Conservation (phyloP, 2,113 vertebrate genomes). For the Pionites leucogaster region DNA sequence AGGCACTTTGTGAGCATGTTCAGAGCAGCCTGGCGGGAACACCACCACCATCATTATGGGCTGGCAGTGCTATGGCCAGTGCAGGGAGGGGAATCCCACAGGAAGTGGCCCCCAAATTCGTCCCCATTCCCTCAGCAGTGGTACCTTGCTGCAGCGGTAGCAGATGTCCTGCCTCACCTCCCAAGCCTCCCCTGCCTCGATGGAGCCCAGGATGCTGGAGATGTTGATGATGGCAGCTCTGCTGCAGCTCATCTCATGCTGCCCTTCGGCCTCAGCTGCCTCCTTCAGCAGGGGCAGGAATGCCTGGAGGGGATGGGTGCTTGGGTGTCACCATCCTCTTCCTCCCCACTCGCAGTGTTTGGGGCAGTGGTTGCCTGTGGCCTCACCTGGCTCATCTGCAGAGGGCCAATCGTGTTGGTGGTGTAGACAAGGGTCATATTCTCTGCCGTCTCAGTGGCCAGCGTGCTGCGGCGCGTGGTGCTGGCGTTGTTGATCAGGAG, state of each 20-base stretch:
- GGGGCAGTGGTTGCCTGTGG: not conserved
- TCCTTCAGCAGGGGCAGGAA: constrained; percentile 46
- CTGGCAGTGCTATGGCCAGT: not conserved
- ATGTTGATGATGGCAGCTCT: constrained; percentile 50
- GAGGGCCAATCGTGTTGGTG: constrained; percentile 52
- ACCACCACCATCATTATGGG: not conserved
- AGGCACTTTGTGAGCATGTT: constrained; percentile 64
- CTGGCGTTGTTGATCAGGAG: not conserved
- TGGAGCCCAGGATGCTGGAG: constrained; percentile 57
- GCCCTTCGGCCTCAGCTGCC: not conserved
- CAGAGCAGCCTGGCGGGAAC: constrained; percentile 36
- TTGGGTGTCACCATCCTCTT: not conserved
- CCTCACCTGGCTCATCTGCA: constrained; percentile 49
- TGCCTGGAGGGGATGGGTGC: not conserved
- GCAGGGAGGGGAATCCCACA: fast-evolving
- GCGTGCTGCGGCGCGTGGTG: not conserved
- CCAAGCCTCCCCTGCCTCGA: not conserved
- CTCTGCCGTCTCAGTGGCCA: not conserved
- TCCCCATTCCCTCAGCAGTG: fast-evolving
- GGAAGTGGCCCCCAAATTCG: not conserved
- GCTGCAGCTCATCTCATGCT: constrained; percentile 11
- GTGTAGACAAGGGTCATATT: constrained; percentile 32
- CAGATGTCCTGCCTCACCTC: constrained; percentile 33
- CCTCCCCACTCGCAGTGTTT: fast-evolving
- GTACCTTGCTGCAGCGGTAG: constrained; percentile 63